phyloP scores from a whole-genome alignment of 2,797 vertebrate species.

The Alfaro cultratus region DNA sequence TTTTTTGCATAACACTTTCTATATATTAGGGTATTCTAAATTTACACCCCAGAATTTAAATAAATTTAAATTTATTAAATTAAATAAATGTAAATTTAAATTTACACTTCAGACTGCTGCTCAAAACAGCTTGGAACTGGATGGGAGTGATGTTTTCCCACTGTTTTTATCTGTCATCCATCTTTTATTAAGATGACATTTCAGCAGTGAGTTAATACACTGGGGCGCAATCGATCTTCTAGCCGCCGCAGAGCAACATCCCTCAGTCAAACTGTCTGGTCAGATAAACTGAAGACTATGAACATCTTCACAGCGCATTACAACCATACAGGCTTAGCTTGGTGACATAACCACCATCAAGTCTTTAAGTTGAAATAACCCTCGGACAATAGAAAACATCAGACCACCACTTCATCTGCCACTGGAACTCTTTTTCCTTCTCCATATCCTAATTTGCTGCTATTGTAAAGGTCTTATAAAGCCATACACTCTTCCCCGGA shows the following conservation, averaged over 20 bases:
- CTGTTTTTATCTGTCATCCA: constrained; percentile 43
- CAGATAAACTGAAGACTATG: constrained; percentile 48
- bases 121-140: constrained; percentile 7
- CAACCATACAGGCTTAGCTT: constrained; percentile 23
- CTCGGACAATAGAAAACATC: constrained; percentile 40
- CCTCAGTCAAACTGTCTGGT: constrained; percentile 61
- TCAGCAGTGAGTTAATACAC: constrained; percentile 44
- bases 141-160: constrained; percentile 28
- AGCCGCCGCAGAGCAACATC: constrained; percentile 51
- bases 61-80: too few relatives aligned
- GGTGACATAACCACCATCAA: constrained; percentile 39
- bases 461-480: constrained; percentile 59
- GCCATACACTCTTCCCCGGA: constrained; percentile 48
- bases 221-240: constrained; percentile 53
- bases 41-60: constrained; percentile 9
- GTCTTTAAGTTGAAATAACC: constrained; percentile 49
- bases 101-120: background rate
- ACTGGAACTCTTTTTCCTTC: constrained; percentile 16
- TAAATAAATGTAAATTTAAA: too few relatives aligned
- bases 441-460: constrained; percentile 23
- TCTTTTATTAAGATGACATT: constrained; percentile 60
- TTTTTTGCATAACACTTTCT: background rate
- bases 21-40: background rate
- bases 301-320: constrained; percentile 24
- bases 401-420: constrained; percentile 17